Evolutionary conservation across 2,797 vertebrate species (phyloP), one percentile per base, ranked within the genome.

Genomic region (Eleutherodactylus coqui): DNA sequence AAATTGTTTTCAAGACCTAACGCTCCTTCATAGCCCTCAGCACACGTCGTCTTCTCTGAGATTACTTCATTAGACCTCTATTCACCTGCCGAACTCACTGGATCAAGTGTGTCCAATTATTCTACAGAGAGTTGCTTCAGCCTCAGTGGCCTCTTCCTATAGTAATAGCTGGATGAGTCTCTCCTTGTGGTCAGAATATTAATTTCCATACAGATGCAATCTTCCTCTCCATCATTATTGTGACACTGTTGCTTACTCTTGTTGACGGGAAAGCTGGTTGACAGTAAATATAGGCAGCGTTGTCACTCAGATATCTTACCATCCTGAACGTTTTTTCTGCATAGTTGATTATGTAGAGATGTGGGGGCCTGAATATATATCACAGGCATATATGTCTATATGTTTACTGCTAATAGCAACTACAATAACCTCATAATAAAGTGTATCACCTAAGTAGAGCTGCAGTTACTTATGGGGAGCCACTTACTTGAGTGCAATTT

Each of bases 21-120:
- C 19, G 24, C 32, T 27, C 19, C 19, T 70, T 36, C 58, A 16
- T 14, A 24, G 43, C 43, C 9, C 36, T 60, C 80, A 11, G 14
- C 41, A 79, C 58, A 36, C 67, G 21, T 16, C 43, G 60, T 53
- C 78, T 70, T 45, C 7, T 9, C 11, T 19, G 45, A 76, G 51
- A 82, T 82, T 19, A 36, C 73, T 70, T 83, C 85, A 83, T 83
- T 79, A 87, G 75, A 70, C 62, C n/a, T 17, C 21, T 24, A 27
- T 77, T 73, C 75, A 83, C 75, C 85, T 87, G 36, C 19, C 36
- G 80, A 75, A 45, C 79, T 67, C n/a, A 24, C 51, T 49, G 75
- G 49, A 79, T 73, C 81, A 73, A 83, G 86, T 53, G 24, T 13
- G 32, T 79, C 75, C 86, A 87, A 87, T 87, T 84, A 87, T 79